These are phyloP conservation scores for Sebastolobus altivelis DNA, from an alignment of 2,797 vertebrate species.

Conservation along the genomic window DNA sequence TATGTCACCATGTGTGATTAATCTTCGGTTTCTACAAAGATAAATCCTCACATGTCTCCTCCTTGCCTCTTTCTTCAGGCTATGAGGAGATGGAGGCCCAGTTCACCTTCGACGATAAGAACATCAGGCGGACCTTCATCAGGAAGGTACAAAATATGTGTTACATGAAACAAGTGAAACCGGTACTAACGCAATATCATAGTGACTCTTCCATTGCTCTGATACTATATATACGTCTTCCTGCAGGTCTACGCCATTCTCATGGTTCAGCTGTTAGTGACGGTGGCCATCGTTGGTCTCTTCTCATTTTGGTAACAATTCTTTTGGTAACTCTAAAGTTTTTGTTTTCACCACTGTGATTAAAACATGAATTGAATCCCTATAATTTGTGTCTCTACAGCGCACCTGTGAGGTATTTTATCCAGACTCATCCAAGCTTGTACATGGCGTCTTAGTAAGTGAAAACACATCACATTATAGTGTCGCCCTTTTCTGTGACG, in stretches of 20 bases:
- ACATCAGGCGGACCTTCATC: conserved; percentile 91
- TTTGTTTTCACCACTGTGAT: neutral
- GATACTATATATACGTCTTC: neutral
- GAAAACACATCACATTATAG: conserved; percentile 4
- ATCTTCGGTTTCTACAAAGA: neutral
- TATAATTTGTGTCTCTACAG: conserved; percentile 74
- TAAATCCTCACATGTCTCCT: neutral
- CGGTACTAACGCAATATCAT: neutral
- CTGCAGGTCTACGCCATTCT: conserved; percentile 94
- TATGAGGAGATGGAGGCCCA: conserved; percentile 89
- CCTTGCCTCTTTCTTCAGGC: conserved; percentile 60
- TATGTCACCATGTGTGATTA: neutral
- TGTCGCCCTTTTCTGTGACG: neutral
- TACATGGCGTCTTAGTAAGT: conserved; percentile 96
- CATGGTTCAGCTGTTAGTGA: conserved; percentile 91
- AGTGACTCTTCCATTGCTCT: neutral
- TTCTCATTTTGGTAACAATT: conserved; percentile 93
- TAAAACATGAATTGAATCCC: neutral
- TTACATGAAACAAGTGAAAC: neutral
- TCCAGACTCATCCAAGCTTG: conserved; percentile 91
- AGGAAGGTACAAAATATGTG: conserved; percentile 87
- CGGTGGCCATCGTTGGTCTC: conserved; percentile 88
- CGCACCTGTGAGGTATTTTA: conserved; percentile 88
- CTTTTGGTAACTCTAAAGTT: neutral
- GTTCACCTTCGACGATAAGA: conserved; percentile 91